Evolutionary conservation across 2,797 vertebrate species (phyloP).

Genomic region (Etheostoma perlongum): DNA sequence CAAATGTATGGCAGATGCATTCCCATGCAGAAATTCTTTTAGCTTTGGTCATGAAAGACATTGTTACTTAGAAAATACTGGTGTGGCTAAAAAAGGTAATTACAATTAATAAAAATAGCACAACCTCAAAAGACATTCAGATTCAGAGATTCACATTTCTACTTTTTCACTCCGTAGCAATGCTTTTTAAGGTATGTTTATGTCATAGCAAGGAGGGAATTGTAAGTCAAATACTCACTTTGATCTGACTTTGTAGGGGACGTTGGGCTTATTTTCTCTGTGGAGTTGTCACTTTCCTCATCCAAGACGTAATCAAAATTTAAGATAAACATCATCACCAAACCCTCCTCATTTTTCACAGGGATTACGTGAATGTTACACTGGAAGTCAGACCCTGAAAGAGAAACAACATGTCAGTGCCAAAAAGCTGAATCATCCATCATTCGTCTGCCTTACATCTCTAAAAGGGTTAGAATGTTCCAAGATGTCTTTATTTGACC

Average conservation of each 20-base stretch:
- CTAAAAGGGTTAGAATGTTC: not conserved
- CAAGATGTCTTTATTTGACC: not conserved
- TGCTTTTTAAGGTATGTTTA: not conserved
- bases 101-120: not conserved
- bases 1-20: constrained; percentile 3
- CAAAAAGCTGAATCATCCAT: constrained; percentile 15
- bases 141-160: not conserved
- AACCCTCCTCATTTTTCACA: constrained; percentile 97
- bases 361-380: constrained; percentile 97
- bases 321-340: constrained; percentile 99
- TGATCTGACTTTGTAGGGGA: constrained; percentile 93
- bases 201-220: not conserved
- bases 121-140: not conserved
- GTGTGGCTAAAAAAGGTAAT: not conserved
- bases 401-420: constrained; percentile 40
- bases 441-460: constrained; percentile 11
- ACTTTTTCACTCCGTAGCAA: not conserved
- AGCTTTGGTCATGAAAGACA: not conserved
- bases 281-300: constrained; percentile 88
- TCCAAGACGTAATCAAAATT: constrained; percentile 94
- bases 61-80: not conserved
- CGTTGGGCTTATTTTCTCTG: constrained; percentile 91
- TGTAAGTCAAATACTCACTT: constrained; percentile 87
- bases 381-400: constrained; percentile 94
- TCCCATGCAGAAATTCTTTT: not conserved